Conservation (phyloP, 2,888 invertebrate species). For the Trachelus troglodyta region DNA sequence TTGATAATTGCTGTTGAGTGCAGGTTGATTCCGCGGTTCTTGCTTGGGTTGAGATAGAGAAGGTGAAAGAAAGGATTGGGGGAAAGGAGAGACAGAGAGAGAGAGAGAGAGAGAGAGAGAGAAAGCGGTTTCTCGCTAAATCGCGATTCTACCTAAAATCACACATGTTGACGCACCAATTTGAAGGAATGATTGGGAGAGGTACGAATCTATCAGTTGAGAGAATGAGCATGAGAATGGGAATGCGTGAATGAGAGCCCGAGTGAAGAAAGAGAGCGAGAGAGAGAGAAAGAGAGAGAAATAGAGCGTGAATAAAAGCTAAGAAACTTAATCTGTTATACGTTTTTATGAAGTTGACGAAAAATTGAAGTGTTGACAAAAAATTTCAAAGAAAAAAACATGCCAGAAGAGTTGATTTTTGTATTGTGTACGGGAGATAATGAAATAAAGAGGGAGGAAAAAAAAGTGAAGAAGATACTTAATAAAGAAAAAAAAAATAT, state of each 20-base stretch:
- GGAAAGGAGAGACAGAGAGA: background rate
- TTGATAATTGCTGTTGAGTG: background rate
- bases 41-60: background rate
- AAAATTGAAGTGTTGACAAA: constrained; percentile 5
- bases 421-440: constrained; percentile 23
- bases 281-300: background rate
- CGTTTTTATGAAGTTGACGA: constrained; percentile 32
- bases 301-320: constrained; percentile 23
- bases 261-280: background rate
- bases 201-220: background rate
- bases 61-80: background rate
- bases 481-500: constrained; percentile 9
- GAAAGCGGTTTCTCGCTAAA: background rate
- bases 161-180: constrained; percentile 24
- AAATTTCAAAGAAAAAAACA: constrained; percentile 25
- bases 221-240: background rate
- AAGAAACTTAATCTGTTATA: constrained; percentile 28
- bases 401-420: constrained; percentile 41
- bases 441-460: constrained; percentile 1
- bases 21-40: background rate
- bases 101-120: background rate
- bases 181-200: background rate
- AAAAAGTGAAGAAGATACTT: constrained; percentile 12
- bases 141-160: background rate
- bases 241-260: background rate